phyloP scores from a whole-genome alignment of 2,888 invertebrate species.

The Acleris emargana region DNA sequence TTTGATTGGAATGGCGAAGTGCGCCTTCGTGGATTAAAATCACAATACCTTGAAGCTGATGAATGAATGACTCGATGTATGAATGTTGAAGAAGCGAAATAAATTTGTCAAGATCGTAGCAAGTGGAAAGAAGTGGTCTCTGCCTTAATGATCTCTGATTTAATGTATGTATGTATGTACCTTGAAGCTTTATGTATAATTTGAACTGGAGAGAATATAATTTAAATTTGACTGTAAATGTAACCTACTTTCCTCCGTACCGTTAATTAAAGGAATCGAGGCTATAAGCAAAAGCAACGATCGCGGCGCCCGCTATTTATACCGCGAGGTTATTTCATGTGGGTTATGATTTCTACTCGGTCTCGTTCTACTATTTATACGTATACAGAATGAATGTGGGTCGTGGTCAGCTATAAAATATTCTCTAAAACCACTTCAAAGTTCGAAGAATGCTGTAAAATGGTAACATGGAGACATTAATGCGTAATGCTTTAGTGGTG shows the following conservation, averaged over 20 bases:
- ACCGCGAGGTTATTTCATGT: conserved; percentile 65
- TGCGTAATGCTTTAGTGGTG: not conserved
- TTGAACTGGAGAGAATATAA: too few relatives aligned
- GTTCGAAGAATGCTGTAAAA: conserved; percentile 6
- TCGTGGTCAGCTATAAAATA: conserved; percentile 48
- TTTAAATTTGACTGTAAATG: not conserved
- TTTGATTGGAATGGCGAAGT: too few relatives aligned
- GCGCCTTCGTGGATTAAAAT: too few relatives aligned
- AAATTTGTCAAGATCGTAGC: too few relatives aligned
- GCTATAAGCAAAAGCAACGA: conserved; percentile 36
- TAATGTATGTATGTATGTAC: too few relatives aligned
- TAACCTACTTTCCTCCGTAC: conserved; percentile 2
- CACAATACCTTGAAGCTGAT: too few relatives aligned
- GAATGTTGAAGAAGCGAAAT: too few relatives aligned
- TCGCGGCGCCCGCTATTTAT: conserved; percentile 60
- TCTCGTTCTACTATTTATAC: conserved; percentile 60
- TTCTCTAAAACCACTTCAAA: conserved; percentile 23
- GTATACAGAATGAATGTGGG: conserved; percentile 55
- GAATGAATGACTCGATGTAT: too few relatives aligned
- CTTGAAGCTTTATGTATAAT: too few relatives aligned
- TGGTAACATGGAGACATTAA: conserved; percentile 1
- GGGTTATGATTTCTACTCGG: conserved; percentile 72
- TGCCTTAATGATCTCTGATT: too few relatives aligned
- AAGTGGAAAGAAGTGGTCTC: too few relatives aligned
- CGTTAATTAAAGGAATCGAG: conserved; percentile 37